Percentiles rank a stretch among this genome's conserved stretches.
Conservation (phyloP, 2,888 invertebrate genomes). For the Tipula vernalis region DNA sequence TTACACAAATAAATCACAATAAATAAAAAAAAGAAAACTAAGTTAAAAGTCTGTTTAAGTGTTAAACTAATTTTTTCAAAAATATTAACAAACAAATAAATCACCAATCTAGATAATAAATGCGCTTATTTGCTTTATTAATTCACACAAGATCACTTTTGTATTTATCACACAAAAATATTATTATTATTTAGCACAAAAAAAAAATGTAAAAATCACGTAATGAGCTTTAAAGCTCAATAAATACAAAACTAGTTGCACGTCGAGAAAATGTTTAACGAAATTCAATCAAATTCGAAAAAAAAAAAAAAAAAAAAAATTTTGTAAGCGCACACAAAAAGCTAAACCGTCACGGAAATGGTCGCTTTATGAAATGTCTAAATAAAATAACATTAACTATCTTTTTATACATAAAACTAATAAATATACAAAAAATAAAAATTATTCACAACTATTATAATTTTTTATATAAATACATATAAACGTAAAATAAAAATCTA, state of each 20-base stretch:
- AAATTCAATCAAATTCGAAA: no score
- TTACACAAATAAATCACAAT: not conserved
- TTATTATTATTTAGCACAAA: not conserved
- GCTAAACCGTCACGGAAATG: not conserved
- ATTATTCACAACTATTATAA: not conserved
- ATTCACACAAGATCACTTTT: not conserved
- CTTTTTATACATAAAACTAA: slow-evolving; percentile 4
- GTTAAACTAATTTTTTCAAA: not conserved
- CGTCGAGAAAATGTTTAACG: not conserved
- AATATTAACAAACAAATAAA: not conserved
- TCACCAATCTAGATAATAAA: not conserved
- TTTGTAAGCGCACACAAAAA: not conserved
- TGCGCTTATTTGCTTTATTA: not conserved
- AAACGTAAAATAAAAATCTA: not conserved
- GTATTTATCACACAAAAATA: not conserved
- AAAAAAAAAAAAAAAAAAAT: not conserved
- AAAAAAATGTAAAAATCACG: not conserved
- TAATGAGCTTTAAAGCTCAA: not conserved
- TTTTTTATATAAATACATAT: not conserved
- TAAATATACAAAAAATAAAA: not conserved
- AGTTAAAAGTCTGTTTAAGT: not conserved
- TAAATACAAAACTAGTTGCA: not conserved
- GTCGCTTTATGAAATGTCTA: not conserved
- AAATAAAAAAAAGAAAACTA: not conserved
- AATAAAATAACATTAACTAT: not conserved